Conservation (phyloP, 2,113 vertebrate genomes). For the Hystrix brachyura region DNA sequence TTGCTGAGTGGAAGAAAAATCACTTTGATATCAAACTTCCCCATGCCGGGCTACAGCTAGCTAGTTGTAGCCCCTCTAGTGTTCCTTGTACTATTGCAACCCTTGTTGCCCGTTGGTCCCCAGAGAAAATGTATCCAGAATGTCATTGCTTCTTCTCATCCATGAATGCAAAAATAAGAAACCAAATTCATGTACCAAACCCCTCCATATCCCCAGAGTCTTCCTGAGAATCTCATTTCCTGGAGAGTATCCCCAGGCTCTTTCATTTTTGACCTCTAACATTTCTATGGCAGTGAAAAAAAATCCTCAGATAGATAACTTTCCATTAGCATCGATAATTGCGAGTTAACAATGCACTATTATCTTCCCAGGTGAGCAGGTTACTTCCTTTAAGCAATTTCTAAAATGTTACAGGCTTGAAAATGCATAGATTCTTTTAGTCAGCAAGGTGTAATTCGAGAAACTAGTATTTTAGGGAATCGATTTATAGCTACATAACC, state of each 20-base stretch:
- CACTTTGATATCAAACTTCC: background rate
- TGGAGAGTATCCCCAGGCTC: background rate
- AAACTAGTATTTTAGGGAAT: slow-evolving; percentile 5
- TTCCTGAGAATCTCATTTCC: slow-evolving; percentile 58
- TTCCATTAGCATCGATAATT: slow-evolving; percentile 44
- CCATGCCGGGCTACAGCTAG: background rate
- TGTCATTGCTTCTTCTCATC: slow-evolving; percentile 17
- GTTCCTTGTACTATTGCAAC: background rate
- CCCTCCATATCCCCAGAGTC: background rate
- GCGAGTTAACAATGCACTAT: slow-evolving; percentile 47
- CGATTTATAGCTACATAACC: background rate
- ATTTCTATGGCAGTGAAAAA: background rate
- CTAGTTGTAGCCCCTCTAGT: background rate
- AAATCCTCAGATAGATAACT: background rate
- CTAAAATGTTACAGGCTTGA: background rate
- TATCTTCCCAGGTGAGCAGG: slow-evolving; percentile 52
- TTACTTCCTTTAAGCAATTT: slow-evolving; percentile 63
- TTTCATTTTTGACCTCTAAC: slow-evolving; percentile 53
- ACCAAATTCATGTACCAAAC: background rate
- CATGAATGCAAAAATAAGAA: background rate
- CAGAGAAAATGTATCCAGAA: background rate
- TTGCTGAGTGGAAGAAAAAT: background rate
- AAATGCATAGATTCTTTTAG: slow-evolving; percentile 10
- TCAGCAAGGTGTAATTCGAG: background rate
- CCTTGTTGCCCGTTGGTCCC: background rate